Evolutionary conservation across 2,797 vertebrate species (phyloP).

Genomic region (Leucoraja ocellata): DNA sequence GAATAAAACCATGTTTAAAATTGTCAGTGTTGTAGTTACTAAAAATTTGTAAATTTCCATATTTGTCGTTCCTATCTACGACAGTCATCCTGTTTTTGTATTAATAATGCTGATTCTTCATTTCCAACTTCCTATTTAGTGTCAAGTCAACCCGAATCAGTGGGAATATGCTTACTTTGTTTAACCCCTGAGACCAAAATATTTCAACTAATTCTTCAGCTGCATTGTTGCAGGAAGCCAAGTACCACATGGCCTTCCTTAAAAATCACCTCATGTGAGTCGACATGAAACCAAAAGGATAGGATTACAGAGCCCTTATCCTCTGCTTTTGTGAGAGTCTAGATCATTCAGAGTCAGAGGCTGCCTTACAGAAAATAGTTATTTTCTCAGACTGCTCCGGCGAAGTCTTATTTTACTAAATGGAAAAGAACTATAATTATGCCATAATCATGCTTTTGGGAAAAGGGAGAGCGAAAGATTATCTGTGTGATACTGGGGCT

Average conservation of each 20-base stretch:
- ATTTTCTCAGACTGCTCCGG: conserved; percentile 8
- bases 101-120: not conserved
- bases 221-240: conserved; percentile 11
- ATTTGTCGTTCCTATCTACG: not conserved
- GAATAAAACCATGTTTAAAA: not conserved
- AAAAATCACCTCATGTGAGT: not conserved
- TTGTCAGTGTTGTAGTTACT: not conserved
- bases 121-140: conserved; percentile 19
- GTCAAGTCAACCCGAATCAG: not conserved
- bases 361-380: not conserved
- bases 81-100: not conserved
- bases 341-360: conserved; percentile 23
- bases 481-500: not conserved
- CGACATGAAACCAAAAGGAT: not conserved
- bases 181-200: conserved; percentile 19
- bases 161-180: conserved; percentile 2
- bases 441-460: conserved; percentile 16
- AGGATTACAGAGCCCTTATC: not conserved
- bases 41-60: not conserved
- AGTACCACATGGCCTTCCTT: conserved; percentile 8
- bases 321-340: conserved; percentile 3
- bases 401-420: not conserved
- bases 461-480: not conserved
- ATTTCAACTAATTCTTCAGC: conserved; percentile 26
- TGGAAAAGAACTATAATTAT: conserved; percentile 24